phyloP scores from a whole-genome alignment of 2,113 vertebrate species.

The Elgaria multicarinata region DNA sequence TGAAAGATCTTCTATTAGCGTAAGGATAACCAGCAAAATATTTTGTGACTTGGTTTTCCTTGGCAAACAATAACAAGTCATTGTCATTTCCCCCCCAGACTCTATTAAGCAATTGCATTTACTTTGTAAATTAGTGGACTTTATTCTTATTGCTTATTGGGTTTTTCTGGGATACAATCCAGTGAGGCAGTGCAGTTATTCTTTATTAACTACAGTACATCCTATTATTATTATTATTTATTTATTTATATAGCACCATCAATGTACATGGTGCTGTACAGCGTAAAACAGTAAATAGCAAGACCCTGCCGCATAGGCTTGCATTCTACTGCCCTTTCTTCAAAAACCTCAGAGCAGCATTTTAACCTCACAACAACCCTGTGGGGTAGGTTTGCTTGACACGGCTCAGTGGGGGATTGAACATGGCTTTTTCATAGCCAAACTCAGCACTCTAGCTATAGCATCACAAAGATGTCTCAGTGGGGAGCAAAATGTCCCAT shows the following conservation, averaged over 20 bases:
- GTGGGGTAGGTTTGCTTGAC: neutral
- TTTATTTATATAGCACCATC: too few relatives aligned
- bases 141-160: neutral
- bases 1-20: slow-evolving; percentile 86
- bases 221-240: too few relatives aligned
- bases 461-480: neutral
- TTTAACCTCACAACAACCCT: neutral
- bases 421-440: neutral
- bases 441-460: neutral
- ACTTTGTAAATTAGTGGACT: neutral
- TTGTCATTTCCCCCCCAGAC: neutral
- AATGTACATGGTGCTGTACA: too few relatives aligned
- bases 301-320: too few relatives aligned
- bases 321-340: neutral
- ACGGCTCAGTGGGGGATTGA: neutral
- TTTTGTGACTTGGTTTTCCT: slow-evolving; percentile 5
- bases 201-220: too few relatives aligned
- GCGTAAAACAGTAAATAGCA: too few relatives aligned
- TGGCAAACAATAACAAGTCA: neutral
- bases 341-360: neutral
- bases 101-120: neutral
- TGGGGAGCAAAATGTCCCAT: neutral
- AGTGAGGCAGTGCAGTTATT: neutral
- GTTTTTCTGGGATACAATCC: neutral
- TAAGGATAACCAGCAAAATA: slow-evolving; percentile 74